A percentile compares a stretch with the other conserved stretches of the same genome.
phyloP scores from a whole-genome alignment of 2,113 vertebrate genomes.

The Prunella himalayana region DNA sequence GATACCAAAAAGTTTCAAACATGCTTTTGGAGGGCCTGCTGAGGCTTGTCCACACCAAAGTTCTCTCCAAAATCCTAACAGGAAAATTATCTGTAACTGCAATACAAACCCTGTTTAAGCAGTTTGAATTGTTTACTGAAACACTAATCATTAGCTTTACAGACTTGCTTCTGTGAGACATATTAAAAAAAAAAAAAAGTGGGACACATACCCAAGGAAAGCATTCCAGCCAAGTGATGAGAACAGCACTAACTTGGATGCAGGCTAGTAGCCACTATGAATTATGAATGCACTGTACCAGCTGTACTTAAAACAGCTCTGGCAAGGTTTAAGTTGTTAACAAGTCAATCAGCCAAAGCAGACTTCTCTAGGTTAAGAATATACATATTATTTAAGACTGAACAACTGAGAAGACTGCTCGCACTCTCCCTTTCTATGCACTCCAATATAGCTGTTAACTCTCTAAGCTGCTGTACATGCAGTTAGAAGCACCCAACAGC shows the following conservation, averaged over 20 bases:
- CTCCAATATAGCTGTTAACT: not conserved
- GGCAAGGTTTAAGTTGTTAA: not conserved
- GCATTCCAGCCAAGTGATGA: not conserved
- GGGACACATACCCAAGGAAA: not conserved
- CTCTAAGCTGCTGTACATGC: not conserved
- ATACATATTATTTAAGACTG: not conserved
- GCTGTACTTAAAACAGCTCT: not conserved
- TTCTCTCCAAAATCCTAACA: slow-evolving; percentile 6
- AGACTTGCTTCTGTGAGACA: not conserved
- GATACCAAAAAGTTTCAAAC: not conserved
- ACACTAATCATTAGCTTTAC: not conserved
- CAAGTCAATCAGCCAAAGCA: not conserved
- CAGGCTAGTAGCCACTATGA: not conserved
- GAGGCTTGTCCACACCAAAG: not conserved
- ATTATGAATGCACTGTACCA: not conserved
- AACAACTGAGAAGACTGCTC: not conserved
- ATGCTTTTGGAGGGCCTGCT: not conserved
- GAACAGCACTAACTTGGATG: not conserved
- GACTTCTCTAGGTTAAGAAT: not conserved
- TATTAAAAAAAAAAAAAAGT: not conserved
- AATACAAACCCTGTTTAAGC: slow-evolving; percentile 7
- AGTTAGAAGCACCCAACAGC: not conserved
- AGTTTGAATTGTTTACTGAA: slow-evolving; percentile 14
- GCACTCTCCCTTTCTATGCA: not conserved
- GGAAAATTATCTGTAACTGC: not conserved